Base-by-base conservation (phyloP, 2,797 vertebrate species). In the Myotis daubentonii region DNA sequence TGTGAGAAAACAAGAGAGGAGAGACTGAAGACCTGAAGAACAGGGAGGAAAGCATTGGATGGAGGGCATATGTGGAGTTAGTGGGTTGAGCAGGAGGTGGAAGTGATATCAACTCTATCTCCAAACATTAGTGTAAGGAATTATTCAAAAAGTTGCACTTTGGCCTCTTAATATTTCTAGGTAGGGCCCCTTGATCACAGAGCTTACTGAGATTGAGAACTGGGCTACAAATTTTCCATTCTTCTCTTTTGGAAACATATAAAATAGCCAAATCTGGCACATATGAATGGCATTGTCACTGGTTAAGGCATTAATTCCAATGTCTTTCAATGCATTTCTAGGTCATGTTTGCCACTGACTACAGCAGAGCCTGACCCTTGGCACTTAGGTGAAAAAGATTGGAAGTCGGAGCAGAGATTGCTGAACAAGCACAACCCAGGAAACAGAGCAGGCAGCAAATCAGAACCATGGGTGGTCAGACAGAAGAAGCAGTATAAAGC, bases 201-300 rank as follows among this genome's bases (percentile, higher is more conserved):
- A 41, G 7, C 30, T 91, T 76, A 71, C 80, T 83, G 30, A 94
- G 55, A 55, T 70, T 25, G 55, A 91, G 60, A 95, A 87, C 6
- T 80, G 44, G 44, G n/a, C 53, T 44, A 55, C 6, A 53, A 4
- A 82, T 85, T 76, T 76, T 55, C 17, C 62, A 68, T 81, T 80
- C 91, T 87, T 81, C 66, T 53, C 55, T 74, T 93, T 85, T 89
- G 49, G 62, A 89, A 4, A 72, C 9, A 78, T 44, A 49, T 55
- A 87, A 79, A 95, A 92, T 17, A 74, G 25, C 19, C 36, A 70
- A 75, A 79, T 41, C 38, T 17, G 33, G 20, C 49, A 74, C 41
- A 20, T 38, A 36, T 47, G 78, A 60, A 88, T 93, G 47, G 6
- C 22, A 33, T 78, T 33, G 87, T 49, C 13, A 87, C 22, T 23